phyloP scores from a whole-genome alignment of 2,113 vertebrate species.

The Strigops habroptila region DNA sequence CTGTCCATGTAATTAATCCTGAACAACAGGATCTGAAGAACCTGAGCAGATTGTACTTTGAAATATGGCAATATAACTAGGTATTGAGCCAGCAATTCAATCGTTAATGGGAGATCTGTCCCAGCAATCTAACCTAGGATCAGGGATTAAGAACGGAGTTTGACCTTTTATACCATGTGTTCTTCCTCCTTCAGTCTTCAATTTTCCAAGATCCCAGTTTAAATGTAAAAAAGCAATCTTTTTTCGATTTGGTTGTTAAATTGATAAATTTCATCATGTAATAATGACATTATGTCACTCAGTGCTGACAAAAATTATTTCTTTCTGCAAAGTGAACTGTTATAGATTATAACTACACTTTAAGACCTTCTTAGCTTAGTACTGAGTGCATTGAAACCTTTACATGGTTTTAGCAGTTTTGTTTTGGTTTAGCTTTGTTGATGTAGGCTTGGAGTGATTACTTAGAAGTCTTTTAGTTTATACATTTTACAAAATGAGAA shows the following conservation, averaged over 20 bases:
- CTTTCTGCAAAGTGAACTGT: not conserved
- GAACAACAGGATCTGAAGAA: not conserved
- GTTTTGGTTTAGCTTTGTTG: not conserved
- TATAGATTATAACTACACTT: not conserved
- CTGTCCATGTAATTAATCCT: not conserved
- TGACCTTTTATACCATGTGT: not conserved
- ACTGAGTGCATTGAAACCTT: not conserved
- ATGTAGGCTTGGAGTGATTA: not conserved
- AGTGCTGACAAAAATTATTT: not conserved
- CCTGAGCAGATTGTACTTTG: not conserved
- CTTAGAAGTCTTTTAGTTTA: not conserved
- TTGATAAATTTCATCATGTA: not conserved
- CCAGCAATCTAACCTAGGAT: not conserved
- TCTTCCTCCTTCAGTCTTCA: not conserved
- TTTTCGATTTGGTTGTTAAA: not conserved
- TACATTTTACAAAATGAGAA: not conserved
- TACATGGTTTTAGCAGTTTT: not conserved
- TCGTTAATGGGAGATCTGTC: not conserved
- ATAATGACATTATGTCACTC: not conserved
- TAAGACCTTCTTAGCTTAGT: not conserved
- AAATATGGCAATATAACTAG: not conserved
- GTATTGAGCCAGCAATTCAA: not conserved
- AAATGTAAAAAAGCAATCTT: not conserved
- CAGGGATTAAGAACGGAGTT: not conserved
- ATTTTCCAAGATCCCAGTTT: not conserved